Evolutionary conservation across 2,113 vertebrate genomes (phyloP).

Genomic region (Echinops telfairi): DNA sequence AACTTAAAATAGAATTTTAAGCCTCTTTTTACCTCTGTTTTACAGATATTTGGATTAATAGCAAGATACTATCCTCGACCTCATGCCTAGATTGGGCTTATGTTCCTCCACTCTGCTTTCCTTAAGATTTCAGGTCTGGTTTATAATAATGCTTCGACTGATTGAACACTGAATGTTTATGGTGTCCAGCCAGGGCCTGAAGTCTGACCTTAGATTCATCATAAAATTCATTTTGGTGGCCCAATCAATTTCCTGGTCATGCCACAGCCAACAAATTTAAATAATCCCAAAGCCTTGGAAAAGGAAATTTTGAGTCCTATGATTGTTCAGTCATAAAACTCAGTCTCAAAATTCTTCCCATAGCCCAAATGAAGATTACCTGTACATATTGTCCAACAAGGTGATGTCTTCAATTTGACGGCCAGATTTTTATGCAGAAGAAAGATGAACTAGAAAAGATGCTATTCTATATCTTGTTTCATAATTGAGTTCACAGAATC

Average conservation of each 20-base stretch:
- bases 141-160: not conserved
- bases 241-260: not conserved
- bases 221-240: not conserved
- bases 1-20: no score
- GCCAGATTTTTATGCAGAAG: not conserved
- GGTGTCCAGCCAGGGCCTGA: not conserved
- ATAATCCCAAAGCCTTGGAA: not conserved
- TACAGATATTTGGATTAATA: no score
- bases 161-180: not conserved
- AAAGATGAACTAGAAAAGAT: not conserved
- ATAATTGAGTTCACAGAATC: slow-evolving; percentile 6
- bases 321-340: not conserved
- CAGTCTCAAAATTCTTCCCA: not conserved
- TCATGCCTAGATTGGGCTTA: not conserved
- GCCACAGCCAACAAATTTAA: not conserved
- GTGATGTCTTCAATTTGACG: not conserved
- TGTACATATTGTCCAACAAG: not conserved
- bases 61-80: no score
- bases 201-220: not conserved
- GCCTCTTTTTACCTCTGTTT: no score
- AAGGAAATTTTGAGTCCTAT: not conserved
- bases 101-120: not conserved
- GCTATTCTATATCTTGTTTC: not conserved
- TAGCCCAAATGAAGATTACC: not conserved
- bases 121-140: not conserved